Evolutionary conservation across 30 jellyfish, hydroid and myxozoan genomes (phyloP), one percentile per base, ranked within the genome.

Genomic region (Aurelia sp.): DNA sequence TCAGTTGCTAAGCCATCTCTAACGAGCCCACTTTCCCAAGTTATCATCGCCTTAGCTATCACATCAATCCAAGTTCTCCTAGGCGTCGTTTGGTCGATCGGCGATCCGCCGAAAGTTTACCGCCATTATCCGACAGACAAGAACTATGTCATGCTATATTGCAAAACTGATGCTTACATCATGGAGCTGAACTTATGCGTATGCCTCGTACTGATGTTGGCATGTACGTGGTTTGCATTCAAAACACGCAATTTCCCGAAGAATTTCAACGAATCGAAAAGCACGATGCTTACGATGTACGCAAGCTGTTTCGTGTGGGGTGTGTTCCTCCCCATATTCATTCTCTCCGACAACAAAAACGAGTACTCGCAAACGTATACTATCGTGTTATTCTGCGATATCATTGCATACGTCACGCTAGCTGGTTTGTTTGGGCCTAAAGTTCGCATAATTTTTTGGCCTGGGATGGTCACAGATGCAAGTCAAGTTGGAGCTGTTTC

Each of bases 171-270:
- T 81, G 85, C 95, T 38, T 65, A 68, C 78, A 76, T 88, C 65
- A 67, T 88, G 89, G 74, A 82, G 21, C 67, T 94, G 67, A 94
- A 94, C 61, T 61, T 94, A 5, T 72, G 97, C 74, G 86, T 94
- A 41, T 89, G 97, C 78, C 96, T 94, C 86, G 88, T 94, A 22
- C 81, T 94, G 82, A 94, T 94, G 99, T 48, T 94, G 27, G 96
- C 95, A 27, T 94, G 99, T 64, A 94, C 99, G 60, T 86, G 86
- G 72, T 61, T 94, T n/a, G 99, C 99, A 19, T 94, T 94, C 88
- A 89, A 94, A 72, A 94, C 99, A 62, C 82, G 99, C 48, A 85
- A 89, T 66, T 94, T 94, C 90, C 99, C 99, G 76, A 94, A 94
- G 88, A 83, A 94, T 61, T 94, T 80, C 96, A 94, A 94, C 72